Conservation (phyloP, 2,888 invertebrate species). For the Cryptocheilus praepositus region DNA sequence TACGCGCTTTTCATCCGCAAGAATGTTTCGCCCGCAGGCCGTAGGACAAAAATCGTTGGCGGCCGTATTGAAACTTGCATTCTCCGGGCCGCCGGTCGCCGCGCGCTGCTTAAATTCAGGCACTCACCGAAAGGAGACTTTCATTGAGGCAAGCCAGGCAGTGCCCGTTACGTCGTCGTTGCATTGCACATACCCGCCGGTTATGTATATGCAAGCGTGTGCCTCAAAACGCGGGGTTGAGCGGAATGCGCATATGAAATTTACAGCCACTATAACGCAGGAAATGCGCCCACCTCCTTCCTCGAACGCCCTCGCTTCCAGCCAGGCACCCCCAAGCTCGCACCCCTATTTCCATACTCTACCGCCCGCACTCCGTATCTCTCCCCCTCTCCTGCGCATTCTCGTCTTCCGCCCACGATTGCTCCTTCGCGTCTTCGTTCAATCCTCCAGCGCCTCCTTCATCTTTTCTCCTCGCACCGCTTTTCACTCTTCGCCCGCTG, state of each 20-base stretch:
- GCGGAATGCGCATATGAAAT: constrained; percentile 66
- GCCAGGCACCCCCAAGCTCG: constrained; percentile 19
- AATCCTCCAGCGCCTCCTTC: not conserved
- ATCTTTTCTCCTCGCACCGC: not conserved
- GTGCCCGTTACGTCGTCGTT: constrained; percentile 41
- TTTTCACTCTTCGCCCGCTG: not conserved
- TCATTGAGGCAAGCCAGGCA: constrained; percentile 47
- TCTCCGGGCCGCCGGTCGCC: not conserved
- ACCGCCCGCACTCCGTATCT: constrained; percentile 26
- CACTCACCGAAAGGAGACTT: constrained; percentile 51
- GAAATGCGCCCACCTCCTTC: constrained; percentile 49
- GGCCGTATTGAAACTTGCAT: too few relatives aligned
- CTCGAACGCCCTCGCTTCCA: constrained; percentile 22
- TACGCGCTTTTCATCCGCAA: too few relatives aligned
- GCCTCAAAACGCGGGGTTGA: constrained; percentile 38
- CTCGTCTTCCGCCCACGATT: not conserved
- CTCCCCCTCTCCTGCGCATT: constrained; percentile 14
- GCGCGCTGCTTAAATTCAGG: constrained; percentile 47
- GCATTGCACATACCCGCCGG: constrained; percentile 35
- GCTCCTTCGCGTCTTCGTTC: not conserved
- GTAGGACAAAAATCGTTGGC: too few relatives aligned
- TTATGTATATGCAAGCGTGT: constrained; percentile 38
- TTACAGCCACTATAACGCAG: constrained; percentile 63
- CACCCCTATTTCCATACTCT: constrained; percentile 5
- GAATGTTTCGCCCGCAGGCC: too few relatives aligned